phyloP scores from a whole-genome alignment of 2,888 invertebrate species.

The Poecilus cupreus region DNA sequence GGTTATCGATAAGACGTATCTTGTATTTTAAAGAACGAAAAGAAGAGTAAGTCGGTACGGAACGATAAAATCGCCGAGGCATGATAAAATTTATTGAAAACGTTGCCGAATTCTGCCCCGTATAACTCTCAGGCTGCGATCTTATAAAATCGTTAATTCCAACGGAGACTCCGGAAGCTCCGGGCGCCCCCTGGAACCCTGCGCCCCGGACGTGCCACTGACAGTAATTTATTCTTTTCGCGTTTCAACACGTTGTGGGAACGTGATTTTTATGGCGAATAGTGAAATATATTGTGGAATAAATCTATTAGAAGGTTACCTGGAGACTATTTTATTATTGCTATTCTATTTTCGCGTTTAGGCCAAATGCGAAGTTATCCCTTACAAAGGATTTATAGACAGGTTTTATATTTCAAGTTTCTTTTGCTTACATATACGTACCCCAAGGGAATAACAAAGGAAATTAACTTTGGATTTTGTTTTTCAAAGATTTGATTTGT shows the following conservation, averaged over 20 bases:
- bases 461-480: too few relatives aligned
- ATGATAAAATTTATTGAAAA: constrained; percentile 58
- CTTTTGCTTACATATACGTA: too few relatives aligned
- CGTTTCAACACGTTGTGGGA: constrained; percentile 47
- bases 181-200: not conserved
- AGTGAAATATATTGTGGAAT: constrained; percentile 43
- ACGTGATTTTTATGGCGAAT: constrained; percentile 51
- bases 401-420: too few relatives aligned
- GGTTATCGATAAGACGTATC: constrained; percentile 39
- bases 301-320: constrained; percentile 42
- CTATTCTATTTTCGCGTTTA: constrained; percentile 23
- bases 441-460: too few relatives aligned
- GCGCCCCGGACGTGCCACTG: constrained; percentile 40
- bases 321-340: constrained; percentile 41
- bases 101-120: constrained; percentile 46
- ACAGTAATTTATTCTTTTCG: constrained; percentile 56
- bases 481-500: too few relatives aligned
- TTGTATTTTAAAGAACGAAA: constrained; percentile 53
- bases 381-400: not conserved
- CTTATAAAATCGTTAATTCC: constrained; percentile 59
- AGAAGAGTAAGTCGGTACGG: constrained; percentile 44
- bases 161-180: constrained; percentile 21
- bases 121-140: constrained; percentile 14
- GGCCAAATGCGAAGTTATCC: not conserved
- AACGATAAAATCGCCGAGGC: constrained; percentile 57